Base-by-base conservation (phyloP, 2,888 invertebrate genomes). In the Drosophila diplacantha region DNA sequence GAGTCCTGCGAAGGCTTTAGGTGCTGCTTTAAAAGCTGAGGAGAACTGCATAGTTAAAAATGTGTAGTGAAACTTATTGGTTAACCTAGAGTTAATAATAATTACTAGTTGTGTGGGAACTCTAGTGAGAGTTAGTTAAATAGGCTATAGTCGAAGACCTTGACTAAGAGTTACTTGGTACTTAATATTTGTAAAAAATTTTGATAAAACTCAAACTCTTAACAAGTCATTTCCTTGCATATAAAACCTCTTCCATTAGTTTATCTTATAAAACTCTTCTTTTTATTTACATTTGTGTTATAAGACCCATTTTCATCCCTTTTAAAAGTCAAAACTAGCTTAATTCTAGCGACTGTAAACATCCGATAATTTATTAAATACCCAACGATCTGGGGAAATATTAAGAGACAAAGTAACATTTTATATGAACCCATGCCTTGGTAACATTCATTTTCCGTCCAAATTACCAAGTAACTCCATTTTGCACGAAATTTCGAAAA, bases 401-500 rank as follows among this genome's bases (percentile, higher is more conserved):
- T 29, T 47, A 46, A 54, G 54, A 62, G 54, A 62, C 46, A 63
- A 63, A 47, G 63, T 63, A 41, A 53, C 63, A 54, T 54, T 63
- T 63, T 47, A 63, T 54, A 41, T 39, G 54, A 63, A 47, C 62
- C 46, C 62, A 35, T 46, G 52, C 11, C 43, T 34, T 16, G 62
- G 61, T 18, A 39, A 47, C 46, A 46, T 63, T 62, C 38, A 66
- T 81, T 81, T 67, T 61, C 71, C 54, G 29, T 38, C 67, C 66
- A 66, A 66, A 66, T 53, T 66, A 66, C 67, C 66, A 43, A 59
- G 66, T 60, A 66, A 63, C 62, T 63, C 62, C 63, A 63, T 63
- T 63, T 63, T 63, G 62, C 54, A 63, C 65, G 65, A 59, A 62
- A 57, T 57, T 62, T 65, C 68, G 32, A 55, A 56, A 65, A 64